These are phyloP conservation scores for Achroia grisella DNA, from an alignment of 1,140 invertebrate species.

Conservation along the genomic window DNA sequence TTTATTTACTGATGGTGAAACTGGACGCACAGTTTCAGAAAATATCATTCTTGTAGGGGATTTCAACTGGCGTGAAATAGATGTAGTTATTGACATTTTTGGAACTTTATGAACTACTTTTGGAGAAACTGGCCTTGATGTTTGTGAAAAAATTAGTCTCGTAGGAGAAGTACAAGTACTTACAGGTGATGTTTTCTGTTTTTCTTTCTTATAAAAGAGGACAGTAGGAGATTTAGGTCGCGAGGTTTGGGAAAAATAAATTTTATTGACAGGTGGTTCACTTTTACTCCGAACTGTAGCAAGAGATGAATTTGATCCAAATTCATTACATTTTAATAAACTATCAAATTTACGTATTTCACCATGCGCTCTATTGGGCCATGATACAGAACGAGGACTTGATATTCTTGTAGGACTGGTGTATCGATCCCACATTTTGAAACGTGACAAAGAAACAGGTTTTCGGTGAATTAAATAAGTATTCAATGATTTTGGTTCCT, in stretches of 20 bases:
- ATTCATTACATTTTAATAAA: conserved; percentile 40
- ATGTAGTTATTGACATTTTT: conserved; percentile 17
- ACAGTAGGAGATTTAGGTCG: conserved; percentile 58
- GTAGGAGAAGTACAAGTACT: conserved; percentile 36
- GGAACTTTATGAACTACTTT: conserved; percentile 28
- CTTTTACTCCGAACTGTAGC: conserved; percentile 70
- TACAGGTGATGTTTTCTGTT: conserved; percentile 20
- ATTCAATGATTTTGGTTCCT: conserved; percentile 74
- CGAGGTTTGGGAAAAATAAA: conserved; percentile 67
- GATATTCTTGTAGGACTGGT: conserved; percentile 35
- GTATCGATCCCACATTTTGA: conserved; percentile 78
- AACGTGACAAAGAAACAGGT: conserved; percentile 82
- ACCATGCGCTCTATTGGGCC: conserved; percentile 63
- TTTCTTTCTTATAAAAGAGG: conserved; percentile 36
- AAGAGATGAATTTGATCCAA: conserved; percentile 54
- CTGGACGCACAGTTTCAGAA: conserved; percentile 33
- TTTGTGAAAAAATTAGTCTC: conserved; percentile 57
- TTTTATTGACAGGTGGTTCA: conserved; percentile 68
- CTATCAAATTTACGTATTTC: conserved; percentile 59
- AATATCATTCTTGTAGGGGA: conserved; percentile 54
- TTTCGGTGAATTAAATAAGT: conserved; percentile 80
- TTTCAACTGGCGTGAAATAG: conserved; percentile 19
- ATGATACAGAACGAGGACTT: conserved; percentile 61
- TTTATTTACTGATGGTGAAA: conserved; percentile 35
- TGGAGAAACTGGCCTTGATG: conserved; percentile 48